phyloP scores from a whole-genome alignment of 2,113 vertebrate genomes.

The Athene noctua region DNA sequence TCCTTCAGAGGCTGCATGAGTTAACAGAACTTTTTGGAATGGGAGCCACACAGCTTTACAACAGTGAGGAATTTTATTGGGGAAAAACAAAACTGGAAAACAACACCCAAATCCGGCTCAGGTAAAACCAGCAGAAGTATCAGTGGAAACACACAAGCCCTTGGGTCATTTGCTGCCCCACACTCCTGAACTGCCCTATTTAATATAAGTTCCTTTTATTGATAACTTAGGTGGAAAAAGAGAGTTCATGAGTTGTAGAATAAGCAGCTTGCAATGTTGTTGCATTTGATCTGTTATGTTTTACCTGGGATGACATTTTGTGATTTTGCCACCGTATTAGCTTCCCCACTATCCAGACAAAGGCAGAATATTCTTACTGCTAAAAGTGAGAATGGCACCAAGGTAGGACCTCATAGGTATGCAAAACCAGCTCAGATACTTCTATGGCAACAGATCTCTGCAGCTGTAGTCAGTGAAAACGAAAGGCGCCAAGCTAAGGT shows the following conservation, averaged over 20 bases:
- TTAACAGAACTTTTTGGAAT: slow-evolving; percentile 26
- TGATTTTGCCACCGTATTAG: not conserved
- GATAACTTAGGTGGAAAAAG: not conserved
- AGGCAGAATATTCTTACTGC: not conserved
- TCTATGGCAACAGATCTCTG: not conserved
- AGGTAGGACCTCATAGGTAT: not conserved
- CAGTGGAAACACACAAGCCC: not conserved
- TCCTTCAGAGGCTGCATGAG: not conserved
- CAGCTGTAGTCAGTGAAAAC: not conserved
- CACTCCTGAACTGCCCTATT: not conserved
- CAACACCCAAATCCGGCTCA: not conserved
- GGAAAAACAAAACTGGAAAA: not conserved
- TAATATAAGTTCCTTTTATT: not conserved
- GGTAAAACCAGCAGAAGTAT: not conserved
- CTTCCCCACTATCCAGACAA: not conserved
- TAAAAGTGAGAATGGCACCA: not conserved
- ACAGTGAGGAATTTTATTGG: not conserved
- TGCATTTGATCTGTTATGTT: not conserved
- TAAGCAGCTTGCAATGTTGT: not conserved
- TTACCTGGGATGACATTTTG: not conserved
- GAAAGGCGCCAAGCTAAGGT: not conserved
- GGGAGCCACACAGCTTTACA: not conserved
- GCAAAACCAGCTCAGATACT: not conserved
- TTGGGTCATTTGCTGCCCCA: not conserved
- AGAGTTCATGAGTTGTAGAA: not conserved